Percentiles rank a stretch among this genome's conserved stretches.
Evolutionary conservation across 2,113 vertebrate species (phyloP).

Genomic region (Seriola dumerili): DNA sequence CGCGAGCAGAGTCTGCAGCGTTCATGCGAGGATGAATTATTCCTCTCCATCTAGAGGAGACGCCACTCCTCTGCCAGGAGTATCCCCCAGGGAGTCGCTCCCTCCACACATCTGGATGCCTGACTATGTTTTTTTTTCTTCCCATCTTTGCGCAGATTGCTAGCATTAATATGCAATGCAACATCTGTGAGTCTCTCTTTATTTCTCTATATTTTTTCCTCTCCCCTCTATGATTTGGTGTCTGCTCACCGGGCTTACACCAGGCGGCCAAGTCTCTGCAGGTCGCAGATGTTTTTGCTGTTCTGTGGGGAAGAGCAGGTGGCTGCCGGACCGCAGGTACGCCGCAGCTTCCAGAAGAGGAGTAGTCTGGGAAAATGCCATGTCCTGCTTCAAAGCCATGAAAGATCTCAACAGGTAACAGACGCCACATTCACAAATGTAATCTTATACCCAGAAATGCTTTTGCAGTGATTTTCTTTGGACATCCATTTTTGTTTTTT

Average conservation of each 20-base stretch:
- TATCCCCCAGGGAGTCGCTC: constrained; percentile 67
- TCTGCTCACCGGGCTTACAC: constrained; percentile 59
- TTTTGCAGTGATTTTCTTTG: constrained; percentile 25
- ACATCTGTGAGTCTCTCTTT: constrained; percentile 57
- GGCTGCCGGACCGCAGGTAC: constrained; percentile 53
- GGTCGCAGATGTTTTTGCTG: constrained; percentile 70
- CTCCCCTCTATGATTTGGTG: constrained; percentile 35
- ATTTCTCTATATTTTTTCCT: constrained; percentile 40
- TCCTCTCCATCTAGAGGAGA: constrained; percentile 57
- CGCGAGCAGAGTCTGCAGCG: constrained; percentile 37
- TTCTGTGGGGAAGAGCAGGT: constrained; percentile 66
- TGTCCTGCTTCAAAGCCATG: constrained; percentile 14
- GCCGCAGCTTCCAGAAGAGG: constrained; percentile 24
- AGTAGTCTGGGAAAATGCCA: constrained; percentile 36
- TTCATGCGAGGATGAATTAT: constrained; percentile 63
- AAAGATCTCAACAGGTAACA: constrained; percentile 13
- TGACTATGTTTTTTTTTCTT: constrained; percentile 12
- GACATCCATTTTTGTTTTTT: background rate
- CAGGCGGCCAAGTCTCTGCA: constrained; percentile 48
- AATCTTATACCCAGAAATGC: background rate
- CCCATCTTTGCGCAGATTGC: constrained; percentile 40
- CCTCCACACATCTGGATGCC: constrained; percentile 76
- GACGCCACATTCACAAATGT: constrained; percentile 7
- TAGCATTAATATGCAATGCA: constrained; percentile 55
- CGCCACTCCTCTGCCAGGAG: constrained; percentile 56